Evolutionary conservation across 2,888 invertebrate species (phyloP).

Genomic region (Furcula furcula): DNA sequence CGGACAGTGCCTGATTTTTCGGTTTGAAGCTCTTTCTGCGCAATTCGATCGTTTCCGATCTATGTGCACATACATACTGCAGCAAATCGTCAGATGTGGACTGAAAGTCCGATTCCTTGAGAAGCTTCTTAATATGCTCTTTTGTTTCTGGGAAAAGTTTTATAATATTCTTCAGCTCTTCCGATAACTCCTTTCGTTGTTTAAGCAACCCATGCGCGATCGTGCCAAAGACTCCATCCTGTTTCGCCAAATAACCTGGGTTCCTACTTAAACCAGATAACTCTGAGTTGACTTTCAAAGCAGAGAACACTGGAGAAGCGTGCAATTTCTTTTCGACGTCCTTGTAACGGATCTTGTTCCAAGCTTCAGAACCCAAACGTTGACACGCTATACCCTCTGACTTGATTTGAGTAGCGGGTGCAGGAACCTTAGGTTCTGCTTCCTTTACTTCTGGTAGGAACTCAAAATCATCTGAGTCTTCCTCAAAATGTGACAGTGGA

Average conservation of each 20-base stretch:
- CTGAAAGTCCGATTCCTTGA: constrained; percentile 8
- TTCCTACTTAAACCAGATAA: too few species aligned
- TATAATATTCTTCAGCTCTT: constrained; percentile 5
- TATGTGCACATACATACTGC: constrained; percentile 15
- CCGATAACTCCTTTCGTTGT: constrained; percentile 10
- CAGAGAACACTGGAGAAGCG: constrained; percentile 14
- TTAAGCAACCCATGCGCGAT: constrained; percentile 11
- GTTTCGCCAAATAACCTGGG: constrained; percentile 5
- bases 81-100: constrained; percentile 12
- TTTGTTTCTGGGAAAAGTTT: constrained; percentile 4
- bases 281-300: constrained; percentile 15
- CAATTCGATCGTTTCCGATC: constrained; percentile 13
- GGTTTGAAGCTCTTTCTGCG: constrained; percentile 7
- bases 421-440: constrained; percentile 13
- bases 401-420: constrained; percentile 6
- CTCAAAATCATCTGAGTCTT: constrained; percentile 7
- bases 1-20: constrained; percentile 1
- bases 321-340: constrained; percentile 17
- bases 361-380: constrained; percentile 9
- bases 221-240: constrained; percentile 14
- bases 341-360: constrained; percentile 17
- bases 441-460: too few species aligned
- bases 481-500: constrained; percentile 2
- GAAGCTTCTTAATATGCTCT: constrained; percentile 1
- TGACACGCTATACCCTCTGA: constrained; percentile 16